Evolutionary conservation across 2,888 invertebrate species (phyloP).

Genomic region (Tridacna crocea): DNA sequence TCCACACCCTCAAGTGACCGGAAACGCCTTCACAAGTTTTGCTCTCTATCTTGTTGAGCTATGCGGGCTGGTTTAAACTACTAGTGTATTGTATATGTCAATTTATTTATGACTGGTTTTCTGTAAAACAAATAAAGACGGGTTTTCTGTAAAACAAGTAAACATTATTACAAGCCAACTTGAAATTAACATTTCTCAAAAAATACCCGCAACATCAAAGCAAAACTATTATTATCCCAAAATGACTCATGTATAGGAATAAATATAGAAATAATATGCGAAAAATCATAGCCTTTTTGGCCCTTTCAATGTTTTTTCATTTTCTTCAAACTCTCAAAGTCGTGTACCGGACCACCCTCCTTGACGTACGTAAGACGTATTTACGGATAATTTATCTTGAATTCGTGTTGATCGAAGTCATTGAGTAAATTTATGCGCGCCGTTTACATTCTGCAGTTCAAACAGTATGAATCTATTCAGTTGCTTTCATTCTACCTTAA

Average conservation of each 20-base stretch:
- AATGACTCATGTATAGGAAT: neutral
- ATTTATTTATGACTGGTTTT: no score
- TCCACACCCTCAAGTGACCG: no score
- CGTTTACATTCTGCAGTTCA: conserved; percentile 18
- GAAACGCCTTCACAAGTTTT: no score
- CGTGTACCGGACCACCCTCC: conserved; percentile 23
- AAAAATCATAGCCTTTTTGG: neutral
- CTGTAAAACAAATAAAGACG: no score
- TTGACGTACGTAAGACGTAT: conserved; percentile 14
- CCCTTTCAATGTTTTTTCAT: neutral
- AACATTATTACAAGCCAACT: no score
- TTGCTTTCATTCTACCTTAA: conserved; percentile 13
- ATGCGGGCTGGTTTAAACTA: no score
- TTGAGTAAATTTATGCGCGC: conserved; percentile 56
- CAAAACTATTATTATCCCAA: no score
- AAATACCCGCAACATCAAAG: no score
- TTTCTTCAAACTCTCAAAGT: conserved; percentile 11
- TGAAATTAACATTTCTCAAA: no score
- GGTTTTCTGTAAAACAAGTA: no score
- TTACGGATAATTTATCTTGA: conserved; percentile 29
- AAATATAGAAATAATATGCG: neutral
- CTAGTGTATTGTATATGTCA: no score
- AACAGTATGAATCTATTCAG: conserved; percentile 23
- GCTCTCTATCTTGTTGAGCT: no score
- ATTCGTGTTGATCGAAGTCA: conserved; percentile 34